Evolutionary conservation across 2,888 invertebrate species (phyloP).

Genomic region (Cephus runcator): DNA sequence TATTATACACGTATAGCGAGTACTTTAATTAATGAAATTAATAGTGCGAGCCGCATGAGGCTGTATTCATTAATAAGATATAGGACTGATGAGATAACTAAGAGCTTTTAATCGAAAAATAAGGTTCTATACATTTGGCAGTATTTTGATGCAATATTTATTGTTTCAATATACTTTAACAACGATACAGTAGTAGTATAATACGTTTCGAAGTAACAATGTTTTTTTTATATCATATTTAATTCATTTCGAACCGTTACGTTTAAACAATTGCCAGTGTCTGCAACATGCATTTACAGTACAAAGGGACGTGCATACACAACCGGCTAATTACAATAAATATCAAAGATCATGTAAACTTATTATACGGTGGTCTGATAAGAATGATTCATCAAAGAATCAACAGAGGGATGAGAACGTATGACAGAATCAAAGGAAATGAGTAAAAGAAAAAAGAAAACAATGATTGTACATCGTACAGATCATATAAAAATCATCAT

Average conservation of each 20-base stretch:
- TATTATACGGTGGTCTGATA: neutral
- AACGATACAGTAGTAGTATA: constrained; percentile 46
- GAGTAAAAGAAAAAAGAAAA: neutral
- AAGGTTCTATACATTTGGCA: neutral
- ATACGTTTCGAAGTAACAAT: constrained; percentile 46
- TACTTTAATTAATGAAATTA: neutral
- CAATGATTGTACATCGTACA: neutral
- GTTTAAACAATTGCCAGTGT: constrained; percentile 23
- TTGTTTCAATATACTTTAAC: constrained; percentile 49
- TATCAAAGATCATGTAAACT: constrained; percentile 18
- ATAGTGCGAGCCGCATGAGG: neutral
- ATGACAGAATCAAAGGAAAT: neutral
- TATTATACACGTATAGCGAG: neutral
- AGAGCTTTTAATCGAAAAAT: neutral
- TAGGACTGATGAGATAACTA: neutral
- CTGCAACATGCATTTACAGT: constrained; percentile 28
- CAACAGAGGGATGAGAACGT: neutral
- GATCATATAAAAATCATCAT: neutral
- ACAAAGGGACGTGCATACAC: constrained; percentile 1
- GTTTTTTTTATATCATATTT: constrained; percentile 15
- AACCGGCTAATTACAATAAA: constrained; percentile 22
- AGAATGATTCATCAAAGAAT: neutral
- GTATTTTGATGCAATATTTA: constrained; percentile 40
- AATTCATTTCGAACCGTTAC: constrained; percentile 25
- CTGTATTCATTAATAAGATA: neutral